These are phyloP conservation scores for Cinclus cinclus DNA, from an alignment of 2,113 vertebrate species.

Conservation along the genomic window DNA sequence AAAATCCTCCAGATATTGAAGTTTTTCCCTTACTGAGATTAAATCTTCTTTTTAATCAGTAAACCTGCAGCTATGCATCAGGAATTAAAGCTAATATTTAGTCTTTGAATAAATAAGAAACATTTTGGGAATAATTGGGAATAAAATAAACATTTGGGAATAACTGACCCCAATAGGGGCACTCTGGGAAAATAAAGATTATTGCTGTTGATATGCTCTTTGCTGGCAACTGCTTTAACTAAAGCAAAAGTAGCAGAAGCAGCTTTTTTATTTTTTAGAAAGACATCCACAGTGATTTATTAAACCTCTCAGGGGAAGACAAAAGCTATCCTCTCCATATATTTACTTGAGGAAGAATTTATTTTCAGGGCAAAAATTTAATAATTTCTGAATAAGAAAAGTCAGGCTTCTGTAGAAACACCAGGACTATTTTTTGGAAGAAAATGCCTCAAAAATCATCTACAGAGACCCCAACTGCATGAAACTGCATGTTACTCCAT, in stretches of 20 bases:
- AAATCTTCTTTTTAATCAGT: neutral
- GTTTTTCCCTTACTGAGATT: neutral
- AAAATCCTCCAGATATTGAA: neutral
- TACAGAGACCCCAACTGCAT: neutral
- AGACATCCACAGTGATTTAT: neutral
- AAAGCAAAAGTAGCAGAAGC: neutral
- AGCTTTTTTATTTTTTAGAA: constrained; percentile 5
- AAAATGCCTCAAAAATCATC: neutral
- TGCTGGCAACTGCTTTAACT: neutral
- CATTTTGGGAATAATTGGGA: neutral
- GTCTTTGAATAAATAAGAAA: neutral
- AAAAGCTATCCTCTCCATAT: neutral
- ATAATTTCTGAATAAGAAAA: neutral
- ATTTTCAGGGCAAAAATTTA: neutral
- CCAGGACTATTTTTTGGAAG: neutral
- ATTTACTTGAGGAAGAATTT: neutral
- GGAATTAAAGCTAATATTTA: neutral
- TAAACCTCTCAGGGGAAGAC: neutral
- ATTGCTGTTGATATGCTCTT: neutral
- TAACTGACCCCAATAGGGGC: too few species aligned
- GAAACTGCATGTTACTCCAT: neutral
- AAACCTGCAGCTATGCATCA: neutral
- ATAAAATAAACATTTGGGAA: too few species aligned
- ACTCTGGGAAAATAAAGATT: neutral
- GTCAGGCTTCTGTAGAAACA: neutral